Base-by-base conservation (phyloP, 2,797 vertebrate species). In the Helicolenus hilgendorfi region DNA sequence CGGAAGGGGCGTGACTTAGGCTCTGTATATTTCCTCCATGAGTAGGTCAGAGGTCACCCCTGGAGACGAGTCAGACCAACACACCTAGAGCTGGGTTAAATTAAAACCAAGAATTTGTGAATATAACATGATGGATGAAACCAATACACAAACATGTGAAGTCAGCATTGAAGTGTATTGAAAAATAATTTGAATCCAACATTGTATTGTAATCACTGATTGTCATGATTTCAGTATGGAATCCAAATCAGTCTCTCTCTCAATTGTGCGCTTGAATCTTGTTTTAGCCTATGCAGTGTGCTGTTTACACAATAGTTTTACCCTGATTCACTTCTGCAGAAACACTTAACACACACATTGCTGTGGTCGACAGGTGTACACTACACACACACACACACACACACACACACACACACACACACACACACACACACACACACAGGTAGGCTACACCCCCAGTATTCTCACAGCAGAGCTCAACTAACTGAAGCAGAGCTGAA, bases 241-340 rank as follows among this genome's bases (percentile, higher is more conserved):
- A 38, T 11, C 11, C 4, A 9, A 72, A 82, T 27, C 65, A 26
- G 11, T 63, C 2, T 31, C 24, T 63, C 7, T 24, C 2, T 13
- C 9, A 49, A 49, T 18, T 49, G 38, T 41, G 38, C 0, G 38
- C 38, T 41, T 41, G 2, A 18, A 4, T 22, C 27, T 9, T 26
- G 4, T 10, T 24, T 20, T 15, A 45, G 1, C 15, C 1, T 35
- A 1, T 45, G 49, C 22, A 22, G 6, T 2, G 6, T 27, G 49
- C 8, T 24, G 10, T 22, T 70, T 5, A 55, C 65, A 68, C 3
- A 73, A 7, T 15, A 24, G 20, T 29, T 83, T 84, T 15, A 53
- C 63, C 11, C 15, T 53, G 70, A 85, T 74, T 88, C 4, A 59
- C 55, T 7, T 83, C 64, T 18, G 41, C 76, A 90, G 81, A 87